These are phyloP conservation scores for Chrysochloris asiatica DNA, from an alignment of 2,113 vertebrate genomes.

Conservation along the genomic window DNA sequence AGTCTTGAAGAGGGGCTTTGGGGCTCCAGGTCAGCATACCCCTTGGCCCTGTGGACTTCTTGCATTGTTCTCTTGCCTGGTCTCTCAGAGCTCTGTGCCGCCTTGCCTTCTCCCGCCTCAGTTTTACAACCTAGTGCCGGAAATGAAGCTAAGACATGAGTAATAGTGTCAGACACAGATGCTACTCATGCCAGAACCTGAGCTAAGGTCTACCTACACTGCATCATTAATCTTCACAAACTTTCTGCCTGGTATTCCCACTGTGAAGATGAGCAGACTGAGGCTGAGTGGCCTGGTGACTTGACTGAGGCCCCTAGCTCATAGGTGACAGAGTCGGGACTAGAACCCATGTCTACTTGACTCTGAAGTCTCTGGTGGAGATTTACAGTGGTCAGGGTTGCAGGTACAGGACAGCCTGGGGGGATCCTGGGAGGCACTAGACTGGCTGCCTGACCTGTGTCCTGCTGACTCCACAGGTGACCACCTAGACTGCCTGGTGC, in stretches of 20 bases:
- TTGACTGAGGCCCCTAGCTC: neutral
- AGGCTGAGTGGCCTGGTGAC: neutral
- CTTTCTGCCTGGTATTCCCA: neutral
- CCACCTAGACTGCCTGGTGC: slow-evolving; percentile 93
- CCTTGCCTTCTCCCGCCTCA: neutral
- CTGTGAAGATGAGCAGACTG: neutral
- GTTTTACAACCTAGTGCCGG: neutral
- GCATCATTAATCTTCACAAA: neutral
- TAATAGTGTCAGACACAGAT: neutral
- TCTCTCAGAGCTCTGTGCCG: neutral
- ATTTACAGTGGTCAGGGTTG: neutral
- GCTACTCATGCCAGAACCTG: neutral
- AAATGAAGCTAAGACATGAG: neutral
- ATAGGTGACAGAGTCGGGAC: neutral
- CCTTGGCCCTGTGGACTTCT: neutral
- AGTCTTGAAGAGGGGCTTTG: neutral
- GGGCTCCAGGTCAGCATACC: neutral
- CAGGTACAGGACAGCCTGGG: neutral
- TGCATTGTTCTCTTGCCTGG: neutral
- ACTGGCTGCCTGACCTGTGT: neutral
- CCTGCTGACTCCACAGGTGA: slow-evolving; percentile 84
- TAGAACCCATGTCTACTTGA: neutral
- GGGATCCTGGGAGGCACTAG: neutral
- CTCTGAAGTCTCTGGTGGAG: neutral
- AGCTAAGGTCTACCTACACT: neutral